These are phyloP conservation scores for Drosophila lutescens DNA, from an alignment of 2,888 invertebrate species.

Conservation along the genomic window DNA sequence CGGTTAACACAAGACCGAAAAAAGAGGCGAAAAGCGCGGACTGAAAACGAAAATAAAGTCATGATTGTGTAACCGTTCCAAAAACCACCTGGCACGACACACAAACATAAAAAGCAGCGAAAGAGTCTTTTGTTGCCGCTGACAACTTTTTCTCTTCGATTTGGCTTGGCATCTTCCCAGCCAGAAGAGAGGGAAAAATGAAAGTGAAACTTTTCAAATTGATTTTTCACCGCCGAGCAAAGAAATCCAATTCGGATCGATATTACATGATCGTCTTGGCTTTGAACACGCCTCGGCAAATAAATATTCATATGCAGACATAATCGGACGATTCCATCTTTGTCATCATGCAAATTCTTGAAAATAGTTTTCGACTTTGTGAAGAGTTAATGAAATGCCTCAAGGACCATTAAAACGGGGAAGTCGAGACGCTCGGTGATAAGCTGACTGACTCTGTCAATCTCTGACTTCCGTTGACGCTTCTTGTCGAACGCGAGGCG, in stretches of 20 bases:
- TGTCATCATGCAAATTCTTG: constrained; percentile 28
- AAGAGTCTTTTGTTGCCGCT: constrained; percentile 41
- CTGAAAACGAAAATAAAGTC: constrained; percentile 61
- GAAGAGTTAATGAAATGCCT: constrained; percentile 25
- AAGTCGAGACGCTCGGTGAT: constrained; percentile 28
- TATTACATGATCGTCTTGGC: constrained; percentile 57
- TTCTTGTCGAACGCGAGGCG: constrained; percentile 17
- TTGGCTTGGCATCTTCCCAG: constrained; percentile 40
- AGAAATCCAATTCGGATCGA: constrained; percentile 52
- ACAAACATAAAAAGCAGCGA: constrained; percentile 63
- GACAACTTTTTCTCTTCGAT: constrained; percentile 38
- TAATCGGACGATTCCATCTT: constrained; percentile 2
- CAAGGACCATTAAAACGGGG: constrained; percentile 41
- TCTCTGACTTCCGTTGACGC: constrained; percentile 47
- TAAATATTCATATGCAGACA: constrained; percentile 19
- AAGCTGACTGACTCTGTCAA: constrained; percentile 39
- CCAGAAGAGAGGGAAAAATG: constrained; percentile 44
- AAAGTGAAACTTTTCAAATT: constrained; percentile 51
- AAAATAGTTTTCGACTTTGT: constrained; percentile 6
- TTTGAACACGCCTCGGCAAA: not conserved
- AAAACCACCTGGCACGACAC: constrained; percentile 74
- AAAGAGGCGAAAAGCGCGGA: constrained; percentile 33
- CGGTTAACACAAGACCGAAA: constrained; percentile 51
- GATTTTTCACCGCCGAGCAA: constrained; percentile 49
- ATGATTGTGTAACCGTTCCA: constrained; percentile 76